Conservation (phyloP, 30 jellyfish, hydroid and myxozoan genomes). For the Rhopilema esculentum region DNA sequence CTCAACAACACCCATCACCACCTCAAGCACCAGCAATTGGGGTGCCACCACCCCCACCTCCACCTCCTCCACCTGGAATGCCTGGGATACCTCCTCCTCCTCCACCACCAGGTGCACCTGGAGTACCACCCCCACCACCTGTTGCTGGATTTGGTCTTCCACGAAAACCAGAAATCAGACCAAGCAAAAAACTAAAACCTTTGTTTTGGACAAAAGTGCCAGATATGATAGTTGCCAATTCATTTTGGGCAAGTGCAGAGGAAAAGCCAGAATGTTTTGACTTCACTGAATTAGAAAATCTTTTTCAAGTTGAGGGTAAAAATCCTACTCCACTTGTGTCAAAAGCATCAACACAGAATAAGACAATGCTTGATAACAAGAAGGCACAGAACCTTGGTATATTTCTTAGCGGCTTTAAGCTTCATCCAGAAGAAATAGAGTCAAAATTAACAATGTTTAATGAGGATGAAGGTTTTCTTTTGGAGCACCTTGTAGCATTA, state of each 20-base stretch:
- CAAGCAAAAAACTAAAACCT: conserved; percentile 83
- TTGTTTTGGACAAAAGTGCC: conserved; percentile 96
- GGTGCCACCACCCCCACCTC: conserved; percentile 38
- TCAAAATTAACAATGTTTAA: conserved; percentile 67
- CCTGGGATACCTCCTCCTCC: conserved; percentile 79
- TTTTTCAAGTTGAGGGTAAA: conserved; percentile 60
- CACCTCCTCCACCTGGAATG: conserved; percentile 28
- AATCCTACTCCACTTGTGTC: conserved; percentile 8
- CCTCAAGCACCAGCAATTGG: conserved; percentile 75
- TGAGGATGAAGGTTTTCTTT: conserved; percentile 76
- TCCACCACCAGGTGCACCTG: conserved; percentile 57
- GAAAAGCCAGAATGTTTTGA: conserved; percentile 68
- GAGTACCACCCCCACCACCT: conserved; percentile 89
- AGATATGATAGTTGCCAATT: conserved; percentile 62
- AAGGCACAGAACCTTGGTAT: conserved; percentile 97
- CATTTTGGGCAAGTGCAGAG: conserved; percentile 82
- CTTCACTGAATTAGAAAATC: conserved; percentile 62
- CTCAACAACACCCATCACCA: conserved; percentile 63
- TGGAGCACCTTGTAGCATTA: conserved; percentile 83
- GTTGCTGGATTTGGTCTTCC: conserved; percentile 77
- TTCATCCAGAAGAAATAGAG: conserved; percentile 75
- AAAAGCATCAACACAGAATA: conserved; percentile 26
- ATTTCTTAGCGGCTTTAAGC: conserved; percentile 91
- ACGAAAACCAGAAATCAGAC: conserved; percentile 71
- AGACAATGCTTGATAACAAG: conserved; percentile 82